Evolutionary conservation across 2,888 invertebrate genomes (phyloP).

Genomic region (Drosophila ezoana): DNA sequence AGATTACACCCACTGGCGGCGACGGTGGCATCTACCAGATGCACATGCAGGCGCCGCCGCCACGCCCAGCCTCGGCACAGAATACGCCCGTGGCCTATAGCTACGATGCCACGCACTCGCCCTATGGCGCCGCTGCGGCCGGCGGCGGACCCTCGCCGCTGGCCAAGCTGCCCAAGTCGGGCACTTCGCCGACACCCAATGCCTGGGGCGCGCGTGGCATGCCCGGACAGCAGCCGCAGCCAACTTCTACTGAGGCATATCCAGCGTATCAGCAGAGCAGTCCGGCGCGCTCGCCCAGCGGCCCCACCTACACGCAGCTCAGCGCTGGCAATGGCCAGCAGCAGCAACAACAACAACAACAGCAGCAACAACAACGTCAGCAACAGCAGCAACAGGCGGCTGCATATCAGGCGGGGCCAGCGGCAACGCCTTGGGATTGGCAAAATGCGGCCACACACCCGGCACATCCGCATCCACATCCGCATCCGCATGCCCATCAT

Average conservation of each 20-base stretch:
- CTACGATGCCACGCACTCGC: slow-evolving; percentile 92
- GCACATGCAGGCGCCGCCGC: slow-evolving; percentile 75
- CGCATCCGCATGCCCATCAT: slow-evolving; percentile 82
- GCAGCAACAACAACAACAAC: slow-evolving; percentile 80
- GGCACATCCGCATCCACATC: slow-evolving; percentile 82
- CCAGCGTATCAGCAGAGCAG: slow-evolving; percentile 89
- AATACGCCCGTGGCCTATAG: slow-evolving; percentile 87
- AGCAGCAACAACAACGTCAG: slow-evolving; percentile 35
- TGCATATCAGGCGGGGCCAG: slow-evolving; percentile 84
- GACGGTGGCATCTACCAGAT: slow-evolving; percentile 74
- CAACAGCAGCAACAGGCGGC: slow-evolving; percentile 84
- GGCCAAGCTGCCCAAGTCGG: slow-evolving; percentile 89
- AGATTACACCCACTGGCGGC: slow-evolving; percentile 79
- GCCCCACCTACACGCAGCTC: slow-evolving; percentile 92
- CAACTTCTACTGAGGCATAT: slow-evolving; percentile 90
- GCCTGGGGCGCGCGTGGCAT: slow-evolving; percentile 75
- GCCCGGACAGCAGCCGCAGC: slow-evolving; percentile 84
- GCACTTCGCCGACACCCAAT: slow-evolving; percentile 89
- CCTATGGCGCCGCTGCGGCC: slow-evolving; percentile 77
- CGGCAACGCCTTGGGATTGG: slow-evolving; percentile 88
- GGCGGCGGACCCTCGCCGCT: slow-evolving; percentile 88
- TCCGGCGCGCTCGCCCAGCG: slow-evolving; percentile 93
- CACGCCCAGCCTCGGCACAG: slow-evolving; percentile 87
- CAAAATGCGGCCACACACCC: slow-evolving; percentile 85
- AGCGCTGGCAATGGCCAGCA: slow-evolving; percentile 88